Evolutionary conservation across 1,140 invertebrate genomes (phyloP), one percentile per base, ranked within the genome.

Genomic region (Pomacea maculata): DNA sequence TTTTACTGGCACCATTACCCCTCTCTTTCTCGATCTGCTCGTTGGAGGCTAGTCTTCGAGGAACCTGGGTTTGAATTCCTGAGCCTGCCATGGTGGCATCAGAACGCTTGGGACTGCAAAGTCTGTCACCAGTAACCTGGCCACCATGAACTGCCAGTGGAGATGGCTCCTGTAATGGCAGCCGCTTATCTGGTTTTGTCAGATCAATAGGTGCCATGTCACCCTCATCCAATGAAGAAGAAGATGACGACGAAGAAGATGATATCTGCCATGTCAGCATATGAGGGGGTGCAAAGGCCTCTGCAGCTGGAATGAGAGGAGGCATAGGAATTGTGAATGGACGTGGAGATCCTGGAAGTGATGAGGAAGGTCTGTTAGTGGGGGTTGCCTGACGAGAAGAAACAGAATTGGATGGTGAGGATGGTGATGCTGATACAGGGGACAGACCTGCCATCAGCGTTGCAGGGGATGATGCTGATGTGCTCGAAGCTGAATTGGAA

Each of bases 261-360:
- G 11, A 17, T 61, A 61, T 21, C 1, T 70, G 29, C n/a, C 67
- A 70, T 4, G 29, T 4, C 11, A 9, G 11, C 21, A 34, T 6
- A 70, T 12, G 67, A 34, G 67, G n/a, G 21, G 21, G 67, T 34
- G 14, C 67, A 6, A 70, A 25, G 29, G 67, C 67, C 67, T 70
- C 67, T 70, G 21, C 67, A 25, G 67, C n/a, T n/a, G 21, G 67
- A n/a, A 70, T n/a, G 21, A 70, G 67, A 70, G 21, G 67, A 12
- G 67, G 67, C 67, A 70, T n/a, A 70, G 67, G 67, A 6, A 25
- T n/a, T 2, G 12, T 70, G 29, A 34, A 6, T 25, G 67, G 21
- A 70, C 67, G n/a, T 70, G 67, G 29, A 70, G n/a, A 25, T 70
- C 21, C 67, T 70, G 67, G 67, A n/a, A 70, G 67, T 4, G 67